phyloP scores from a whole-genome alignment of 2,888 invertebrate species.

The Pyrrhosoma nymphula region DNA sequence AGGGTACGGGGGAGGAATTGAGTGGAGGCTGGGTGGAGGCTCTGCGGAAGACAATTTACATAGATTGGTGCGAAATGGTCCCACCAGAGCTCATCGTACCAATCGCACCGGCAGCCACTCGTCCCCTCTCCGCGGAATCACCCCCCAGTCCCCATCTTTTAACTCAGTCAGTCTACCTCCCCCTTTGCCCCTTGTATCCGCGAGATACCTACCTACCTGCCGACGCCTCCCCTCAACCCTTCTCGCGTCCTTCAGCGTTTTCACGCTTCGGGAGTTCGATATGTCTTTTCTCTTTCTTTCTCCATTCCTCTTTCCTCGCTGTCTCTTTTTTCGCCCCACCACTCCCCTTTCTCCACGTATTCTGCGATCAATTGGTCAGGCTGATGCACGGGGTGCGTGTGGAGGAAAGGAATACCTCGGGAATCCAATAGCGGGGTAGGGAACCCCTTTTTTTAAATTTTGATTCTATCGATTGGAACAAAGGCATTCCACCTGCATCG shows the following conservation, averaged over 20 bases:
- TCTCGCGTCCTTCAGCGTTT: background rate
- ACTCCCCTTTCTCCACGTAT: conserved; percentile 6
- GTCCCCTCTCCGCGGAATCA: background rate
- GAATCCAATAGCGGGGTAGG: background rate
- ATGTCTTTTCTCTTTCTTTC: conserved; percentile 10
- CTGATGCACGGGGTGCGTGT: background rate
- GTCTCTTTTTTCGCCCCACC: background rate
- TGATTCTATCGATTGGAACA: background rate
- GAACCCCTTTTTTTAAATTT: background rate
- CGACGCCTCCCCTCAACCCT: background rate
- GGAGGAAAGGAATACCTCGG: background rate
- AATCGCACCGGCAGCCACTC: background rate
- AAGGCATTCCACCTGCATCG: background rate
- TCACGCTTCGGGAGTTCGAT: background rate
- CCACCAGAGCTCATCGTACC: background rate
- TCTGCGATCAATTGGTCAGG: conserved; percentile 20
- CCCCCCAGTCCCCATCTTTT: background rate
- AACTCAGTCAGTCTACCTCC: background rate
- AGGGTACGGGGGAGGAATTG: background rate
- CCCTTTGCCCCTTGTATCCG: background rate
- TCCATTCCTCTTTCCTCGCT: background rate
- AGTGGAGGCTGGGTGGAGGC: too few species aligned
- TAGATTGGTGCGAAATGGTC: conserved; percentile 59
- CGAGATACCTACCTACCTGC: background rate
- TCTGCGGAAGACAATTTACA: conserved; percentile 43